These are phyloP conservation scores for Tuta absoluta DNA, from an alignment of 2,888 invertebrate genomes.

Conservation along the genomic window DNA sequence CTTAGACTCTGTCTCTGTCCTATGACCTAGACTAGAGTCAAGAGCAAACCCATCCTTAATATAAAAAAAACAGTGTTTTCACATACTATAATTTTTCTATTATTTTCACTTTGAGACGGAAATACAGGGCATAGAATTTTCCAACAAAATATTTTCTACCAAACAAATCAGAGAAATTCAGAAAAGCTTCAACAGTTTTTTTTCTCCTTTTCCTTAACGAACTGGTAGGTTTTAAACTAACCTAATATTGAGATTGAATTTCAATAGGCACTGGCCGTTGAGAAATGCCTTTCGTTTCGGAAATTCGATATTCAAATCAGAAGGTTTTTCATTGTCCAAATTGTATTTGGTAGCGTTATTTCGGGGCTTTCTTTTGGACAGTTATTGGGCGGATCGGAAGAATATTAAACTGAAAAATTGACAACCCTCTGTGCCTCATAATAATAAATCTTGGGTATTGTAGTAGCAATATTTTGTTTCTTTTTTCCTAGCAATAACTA, in stretches of 20 bases:
- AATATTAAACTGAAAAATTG: neutral
- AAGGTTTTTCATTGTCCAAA: neutral
- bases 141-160: neutral
- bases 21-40: no score
- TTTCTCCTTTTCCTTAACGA: conserved; percentile 8
- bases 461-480: no score
- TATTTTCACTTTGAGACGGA: no score
- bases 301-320: conserved; percentile 11
- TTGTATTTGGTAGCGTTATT: neutral
- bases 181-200: neutral
- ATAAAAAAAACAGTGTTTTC: no score
- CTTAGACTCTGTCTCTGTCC: no score
- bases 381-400: neutral
- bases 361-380: neutral
- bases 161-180: neutral
- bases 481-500: no score
- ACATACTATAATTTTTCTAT: no score
- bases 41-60: no score
- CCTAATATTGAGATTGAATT: conserved; percentile 10
- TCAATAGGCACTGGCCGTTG: neutral
- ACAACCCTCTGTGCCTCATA: no score
- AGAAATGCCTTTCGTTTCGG: conserved; percentile 3
- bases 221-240: conserved; percentile 11
- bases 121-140: no score
- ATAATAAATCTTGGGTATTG: no score